These are phyloP conservation scores for Urocitellus parryii DNA, from an alignment of 2,113 vertebrate genomes.

Conservation along the genomic window DNA sequence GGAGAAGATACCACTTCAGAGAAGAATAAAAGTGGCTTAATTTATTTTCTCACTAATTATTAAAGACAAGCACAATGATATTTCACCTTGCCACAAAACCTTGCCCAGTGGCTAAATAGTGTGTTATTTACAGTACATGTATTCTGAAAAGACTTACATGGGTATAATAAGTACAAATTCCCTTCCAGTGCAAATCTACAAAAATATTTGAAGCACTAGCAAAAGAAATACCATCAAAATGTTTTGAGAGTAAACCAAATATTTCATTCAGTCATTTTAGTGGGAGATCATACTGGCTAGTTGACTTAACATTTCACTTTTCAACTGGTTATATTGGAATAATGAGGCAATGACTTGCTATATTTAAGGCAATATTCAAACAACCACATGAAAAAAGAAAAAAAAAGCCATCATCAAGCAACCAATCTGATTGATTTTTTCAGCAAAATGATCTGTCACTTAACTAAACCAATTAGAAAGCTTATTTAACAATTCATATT, in stretches of 20 bases:
- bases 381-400: conserved; percentile 8
- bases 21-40: background rate
- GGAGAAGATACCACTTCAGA: background rate
- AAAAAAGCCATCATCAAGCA: background rate
- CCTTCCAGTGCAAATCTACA: background rate
- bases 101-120: background rate
- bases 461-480: background rate
- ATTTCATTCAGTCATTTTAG: background rate
- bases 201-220: background rate
- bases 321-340: conserved; percentile 2
- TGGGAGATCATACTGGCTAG: background rate
- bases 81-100: background rate
- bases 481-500: conserved; percentile 35
- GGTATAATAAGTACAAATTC: background rate
- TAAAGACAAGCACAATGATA: background rate
- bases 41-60: background rate
- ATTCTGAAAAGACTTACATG: conserved; percentile 20
- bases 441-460: background rate
- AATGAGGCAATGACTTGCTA: conserved; percentile 15
- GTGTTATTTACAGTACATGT: background rate
- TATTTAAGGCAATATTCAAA: conserved; percentile 30
- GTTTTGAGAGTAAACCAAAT: conserved; percentile 31
- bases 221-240: background rate
- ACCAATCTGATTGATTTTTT: conserved; percentile 15
- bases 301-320: conserved; percentile 43